Base-by-base conservation (phyloP, 2,797 vertebrate species). In the Arrhamphus sclerolepis region DNA sequence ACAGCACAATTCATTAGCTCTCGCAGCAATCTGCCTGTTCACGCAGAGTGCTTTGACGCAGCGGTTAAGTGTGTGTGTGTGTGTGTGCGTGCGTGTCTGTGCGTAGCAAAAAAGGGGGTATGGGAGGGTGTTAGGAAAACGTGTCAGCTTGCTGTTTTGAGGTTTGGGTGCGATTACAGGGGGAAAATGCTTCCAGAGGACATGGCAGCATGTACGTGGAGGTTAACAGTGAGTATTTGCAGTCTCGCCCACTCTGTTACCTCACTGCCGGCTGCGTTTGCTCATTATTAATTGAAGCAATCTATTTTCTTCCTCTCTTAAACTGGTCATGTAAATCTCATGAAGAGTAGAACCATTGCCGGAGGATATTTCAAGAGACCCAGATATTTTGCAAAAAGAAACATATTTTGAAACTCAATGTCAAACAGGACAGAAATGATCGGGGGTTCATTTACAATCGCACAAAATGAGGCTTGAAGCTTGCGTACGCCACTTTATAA, bases 1-100 rank as follows among this genome's bases (percentile, higher is more conserved):
- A 87, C 85, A 87, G 83, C 80, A 73, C 88, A 89, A 87, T 90
- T 89, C 84, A 90, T 89, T 87, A 87, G 82, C 74, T 72, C 70
- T 66, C 51, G n/a, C 80, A 72, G 81, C 85, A 82, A 75, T 84
- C 75, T 66, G 81, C 72, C 70, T 62, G 77, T 81, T 81, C 76
- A 80, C 51, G 70, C 75, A 58, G 72, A 81, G 81, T 73, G 82
- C 70, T 78, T 76, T 53, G 48, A 66, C 65, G 40, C 79, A 73
- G 76, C 41, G n/a, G 74, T 46, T 51, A 52, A 66, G 57, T 55
- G 75, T 59, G 14, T 54, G 50, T 70, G n/a, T n/a, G n/a, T n/a
- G n/a, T n/a, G n/a, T n/a, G n/a, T n/a, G n/a, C n/a, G n/a, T n/a
- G n/a, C n/a, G n/a, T n/a, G n/a, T n/a, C n/a, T 54, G 50, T 70